phyloP scores from a whole-genome alignment of 2,113 vertebrate species.

The Isichthys henryi region DNA sequence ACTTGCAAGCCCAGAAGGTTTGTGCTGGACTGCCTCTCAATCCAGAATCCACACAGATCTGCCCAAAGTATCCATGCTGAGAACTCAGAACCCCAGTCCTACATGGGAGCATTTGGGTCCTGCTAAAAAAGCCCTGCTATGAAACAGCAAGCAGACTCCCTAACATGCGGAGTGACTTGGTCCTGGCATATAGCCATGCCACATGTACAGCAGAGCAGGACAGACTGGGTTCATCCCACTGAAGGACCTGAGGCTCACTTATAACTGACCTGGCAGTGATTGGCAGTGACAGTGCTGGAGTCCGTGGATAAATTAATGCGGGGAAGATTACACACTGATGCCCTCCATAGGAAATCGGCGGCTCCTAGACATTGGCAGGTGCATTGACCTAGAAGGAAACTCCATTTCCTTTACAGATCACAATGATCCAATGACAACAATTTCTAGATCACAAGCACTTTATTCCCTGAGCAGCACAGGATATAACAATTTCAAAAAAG shows the following conservation, averaged over 20 bases:
- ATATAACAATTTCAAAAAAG: constrained; percentile 46
- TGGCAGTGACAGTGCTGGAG: not conserved
- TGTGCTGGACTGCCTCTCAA: not conserved
- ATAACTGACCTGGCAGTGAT: not conserved
- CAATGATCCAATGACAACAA: constrained; percentile 46
- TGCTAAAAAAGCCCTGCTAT: not conserved
- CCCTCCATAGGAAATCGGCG: constrained; percentile 43
- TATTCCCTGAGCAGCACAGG: constrained; percentile 45
- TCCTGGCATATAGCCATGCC: not conserved
- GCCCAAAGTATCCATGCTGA: no score
- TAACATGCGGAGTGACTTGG: not conserved
- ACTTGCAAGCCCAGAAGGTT: no score
- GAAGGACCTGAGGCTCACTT: not conserved
- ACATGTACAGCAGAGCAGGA: not conserved
- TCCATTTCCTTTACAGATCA: constrained; percentile 55
- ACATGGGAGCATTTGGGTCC: not conserved
- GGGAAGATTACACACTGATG: constrained; percentile 39
- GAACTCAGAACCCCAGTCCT: not conserved
- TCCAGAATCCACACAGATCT: not conserved
- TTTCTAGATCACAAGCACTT: constrained; percentile 54
- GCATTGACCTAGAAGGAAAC: constrained; percentile 65
- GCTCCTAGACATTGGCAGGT: constrained; percentile 57
- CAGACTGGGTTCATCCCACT: not conserved
- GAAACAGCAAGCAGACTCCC: not conserved
- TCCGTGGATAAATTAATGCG: constrained; percentile 39